phyloP scores from a whole-genome alignment of 2,888 invertebrate genomes.

The Tetheella fluctuosa region DNA sequence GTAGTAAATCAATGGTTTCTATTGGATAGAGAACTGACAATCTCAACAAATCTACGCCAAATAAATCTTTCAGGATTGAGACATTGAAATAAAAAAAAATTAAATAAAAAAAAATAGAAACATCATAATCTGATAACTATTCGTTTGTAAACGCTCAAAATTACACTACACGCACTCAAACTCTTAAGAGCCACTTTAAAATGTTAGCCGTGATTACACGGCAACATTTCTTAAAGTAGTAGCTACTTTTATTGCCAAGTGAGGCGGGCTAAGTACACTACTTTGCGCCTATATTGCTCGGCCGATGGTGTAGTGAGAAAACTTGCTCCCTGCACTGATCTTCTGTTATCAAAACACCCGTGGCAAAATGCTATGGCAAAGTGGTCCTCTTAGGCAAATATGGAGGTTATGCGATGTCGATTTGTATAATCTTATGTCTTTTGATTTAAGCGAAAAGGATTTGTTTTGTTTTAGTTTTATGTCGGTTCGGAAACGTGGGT shows the following conservation, averaged over 20 bases:
- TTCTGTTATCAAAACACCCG: slow-evolving; percentile 48
- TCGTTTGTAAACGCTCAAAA: not conserved
- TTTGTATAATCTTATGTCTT: slow-evolving; percentile 8
- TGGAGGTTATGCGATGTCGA: slow-evolving; percentile 6
- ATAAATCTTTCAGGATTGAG: no score
- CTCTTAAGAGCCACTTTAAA: slow-evolving; percentile 3
- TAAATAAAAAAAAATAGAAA: not conserved
- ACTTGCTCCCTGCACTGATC: slow-evolving; percentile 44
- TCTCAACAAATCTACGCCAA: not conserved
- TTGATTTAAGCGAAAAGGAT: slow-evolving; percentile 2
- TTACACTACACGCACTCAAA: not conserved
- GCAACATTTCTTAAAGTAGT: slow-evolving; percentile 39
- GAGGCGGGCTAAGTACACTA: slow-evolving; percentile 51
- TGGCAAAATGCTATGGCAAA: slow-evolving; percentile 18
- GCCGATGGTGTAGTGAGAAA: slow-evolving; percentile 42
- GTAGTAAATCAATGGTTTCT: no score
- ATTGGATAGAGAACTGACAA: no score
- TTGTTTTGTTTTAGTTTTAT: not conserved
- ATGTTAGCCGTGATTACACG: slow-evolving; percentile 9
- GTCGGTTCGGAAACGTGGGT: not conserved
- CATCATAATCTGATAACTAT: not conserved
- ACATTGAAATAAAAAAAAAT: not conserved
- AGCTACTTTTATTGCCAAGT: slow-evolving; percentile 48
- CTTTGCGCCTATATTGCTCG: slow-evolving; percentile 48
- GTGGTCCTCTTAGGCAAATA: slow-evolving; percentile 13